phyloP scores from a whole-genome alignment of 2,888 invertebrate species.

The Lobophora halterata region DNA sequence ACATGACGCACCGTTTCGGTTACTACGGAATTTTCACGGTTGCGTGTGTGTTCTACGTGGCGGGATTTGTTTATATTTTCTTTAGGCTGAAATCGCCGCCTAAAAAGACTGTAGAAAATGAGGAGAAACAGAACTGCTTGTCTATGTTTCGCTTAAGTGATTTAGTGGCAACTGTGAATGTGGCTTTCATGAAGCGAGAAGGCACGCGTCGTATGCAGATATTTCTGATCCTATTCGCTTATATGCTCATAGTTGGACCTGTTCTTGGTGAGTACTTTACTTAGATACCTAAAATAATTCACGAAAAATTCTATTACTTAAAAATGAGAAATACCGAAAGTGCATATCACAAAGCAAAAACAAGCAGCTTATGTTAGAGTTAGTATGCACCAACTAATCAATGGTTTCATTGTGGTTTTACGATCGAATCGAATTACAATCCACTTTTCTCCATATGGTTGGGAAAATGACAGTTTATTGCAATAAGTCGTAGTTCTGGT shows the following conservation, averaged over 20 bases:
- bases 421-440: too few relatives aligned
- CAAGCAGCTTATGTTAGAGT: too few relatives aligned
- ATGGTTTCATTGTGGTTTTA: too few relatives aligned
- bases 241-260: constrained; percentile 77
- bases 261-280: constrained; percentile 63
- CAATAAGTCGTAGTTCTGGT: too few relatives aligned
- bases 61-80: constrained; percentile 68
- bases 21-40: constrained; percentile 73
- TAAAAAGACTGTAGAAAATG: constrained; percentile 56
- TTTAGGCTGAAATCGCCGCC: constrained; percentile 62
- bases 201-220: constrained; percentile 66
- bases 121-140: constrained; percentile 47
- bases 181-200: constrained; percentile 61
- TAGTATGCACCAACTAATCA: too few relatives aligned
- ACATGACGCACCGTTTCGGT: constrained; percentile 71
- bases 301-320: too few relatives aligned
- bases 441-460: too few relatives aligned
- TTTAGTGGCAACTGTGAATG: constrained; percentile 70
- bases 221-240: constrained; percentile 65
- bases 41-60: constrained; percentile 66
- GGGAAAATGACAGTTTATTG: too few relatives aligned
- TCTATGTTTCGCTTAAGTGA: constrained; percentile 64
- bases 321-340: not conserved
- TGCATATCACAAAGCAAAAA: not conserved
- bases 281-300: constrained; percentile 15